These are phyloP conservation scores for Muraenolepis orangiensis DNA, from an alignment of 2,797 vertebrate genomes.

Conservation along the genomic window DNA sequence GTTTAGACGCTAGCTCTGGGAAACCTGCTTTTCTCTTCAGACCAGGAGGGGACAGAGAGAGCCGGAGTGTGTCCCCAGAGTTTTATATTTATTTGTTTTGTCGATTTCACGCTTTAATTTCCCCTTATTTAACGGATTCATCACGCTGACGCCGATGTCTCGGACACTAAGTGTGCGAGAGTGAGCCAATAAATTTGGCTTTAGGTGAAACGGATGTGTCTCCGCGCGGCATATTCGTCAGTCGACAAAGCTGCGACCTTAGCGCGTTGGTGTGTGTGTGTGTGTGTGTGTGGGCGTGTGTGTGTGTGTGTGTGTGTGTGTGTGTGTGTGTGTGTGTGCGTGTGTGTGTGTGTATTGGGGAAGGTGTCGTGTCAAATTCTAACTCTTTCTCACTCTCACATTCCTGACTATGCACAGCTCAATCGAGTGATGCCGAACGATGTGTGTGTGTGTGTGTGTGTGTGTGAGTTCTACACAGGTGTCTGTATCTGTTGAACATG, in stretches of 20 bases:
- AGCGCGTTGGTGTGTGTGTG: not conserved
- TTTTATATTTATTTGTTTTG: constrained; percentile 13
- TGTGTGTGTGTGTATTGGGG: not conserved
- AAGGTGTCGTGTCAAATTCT: not conserved
- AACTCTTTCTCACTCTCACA: not conserved
- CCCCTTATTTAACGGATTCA: constrained; percentile 53
- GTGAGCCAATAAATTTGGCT: constrained; percentile 40
- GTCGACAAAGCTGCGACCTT: not conserved
- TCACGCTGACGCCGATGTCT: constrained; percentile 29
- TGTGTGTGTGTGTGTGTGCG: too few relatives aligned
- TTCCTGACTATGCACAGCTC: not conserved
- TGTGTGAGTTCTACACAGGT: not conserved
- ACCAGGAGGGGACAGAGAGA: not conserved
- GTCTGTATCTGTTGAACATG: not conserved
- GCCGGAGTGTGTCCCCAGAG: not conserved
- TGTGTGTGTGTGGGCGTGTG: not conserved
- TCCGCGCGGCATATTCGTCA: not conserved
- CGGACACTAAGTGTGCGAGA: constrained; percentile 18
- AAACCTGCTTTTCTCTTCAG: not conserved
- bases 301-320: not conserved
- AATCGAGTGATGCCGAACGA: not conserved
- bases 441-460: not conserved
- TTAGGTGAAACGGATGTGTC: not conserved
- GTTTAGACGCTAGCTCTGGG: not conserved
- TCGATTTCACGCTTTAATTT: constrained; percentile 28